Evolutionary conservation across 2,888 invertebrate genomes (phyloP).

Genomic region (Lithodes maja): DNA sequence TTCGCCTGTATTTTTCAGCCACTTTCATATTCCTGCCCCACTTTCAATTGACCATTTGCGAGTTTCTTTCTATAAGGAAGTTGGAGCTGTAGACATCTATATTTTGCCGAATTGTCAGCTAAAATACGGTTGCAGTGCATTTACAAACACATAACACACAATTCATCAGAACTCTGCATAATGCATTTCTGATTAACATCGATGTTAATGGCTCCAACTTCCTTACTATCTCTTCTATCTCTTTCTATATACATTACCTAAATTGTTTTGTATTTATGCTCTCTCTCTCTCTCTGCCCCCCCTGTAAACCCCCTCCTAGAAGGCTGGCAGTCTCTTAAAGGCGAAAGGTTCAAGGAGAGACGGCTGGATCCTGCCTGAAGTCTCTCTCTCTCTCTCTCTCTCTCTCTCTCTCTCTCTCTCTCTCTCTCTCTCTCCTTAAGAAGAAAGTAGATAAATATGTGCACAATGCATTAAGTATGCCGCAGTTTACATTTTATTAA

Average conservation of each 20-base stretch:
- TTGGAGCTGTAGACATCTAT: too few relatives aligned
- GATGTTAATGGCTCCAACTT: background rate
- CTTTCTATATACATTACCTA: background rate
- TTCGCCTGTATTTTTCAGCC: background rate
- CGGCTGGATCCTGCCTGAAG: background rate
- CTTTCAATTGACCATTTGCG: background rate
- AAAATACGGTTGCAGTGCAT: too few relatives aligned
- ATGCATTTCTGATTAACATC: too few relatives aligned
- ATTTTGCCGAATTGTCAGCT: too few relatives aligned
- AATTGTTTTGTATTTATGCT: background rate
- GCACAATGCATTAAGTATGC: too few relatives aligned
- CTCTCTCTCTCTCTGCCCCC: background rate
- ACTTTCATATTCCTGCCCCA: background rate
- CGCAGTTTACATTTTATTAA: too few relatives aligned
- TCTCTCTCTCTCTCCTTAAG: background rate
- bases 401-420: background rate
- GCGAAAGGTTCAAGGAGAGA: background rate
- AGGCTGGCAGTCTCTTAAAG: background rate
- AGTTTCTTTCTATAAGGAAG: too few relatives aligned
- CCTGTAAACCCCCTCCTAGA: background rate
- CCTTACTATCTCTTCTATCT: background rate
- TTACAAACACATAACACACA: too few relatives aligned
- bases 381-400: conserved; percentile 1
- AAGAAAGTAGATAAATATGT: too few relatives aligned
- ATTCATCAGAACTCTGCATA: too few relatives aligned